Evolutionary conservation across 2,113 vertebrate species (phyloP).

Genomic region (Sarotherodon lohbergeri): DNA sequence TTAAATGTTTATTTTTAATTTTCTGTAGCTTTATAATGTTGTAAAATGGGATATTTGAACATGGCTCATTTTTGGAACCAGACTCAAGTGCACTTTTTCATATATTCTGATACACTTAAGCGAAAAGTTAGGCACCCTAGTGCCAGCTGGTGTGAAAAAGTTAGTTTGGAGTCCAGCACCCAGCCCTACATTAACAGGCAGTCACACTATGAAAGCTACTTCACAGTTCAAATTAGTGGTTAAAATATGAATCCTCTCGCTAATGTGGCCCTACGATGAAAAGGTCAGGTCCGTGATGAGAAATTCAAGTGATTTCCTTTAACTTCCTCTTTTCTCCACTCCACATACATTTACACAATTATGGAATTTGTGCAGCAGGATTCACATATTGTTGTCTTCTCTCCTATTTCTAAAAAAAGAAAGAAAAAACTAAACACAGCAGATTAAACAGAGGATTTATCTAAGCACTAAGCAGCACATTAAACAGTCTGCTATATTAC

Average conservation of each 20-base stretch:
- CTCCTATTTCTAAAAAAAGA: background rate
- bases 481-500: background rate
- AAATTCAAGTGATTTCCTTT: background rate
- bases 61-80: background rate
- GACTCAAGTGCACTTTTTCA: background rate
- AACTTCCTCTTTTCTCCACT: background rate
- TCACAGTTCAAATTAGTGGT: background rate
- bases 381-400: background rate
- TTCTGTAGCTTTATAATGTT: background rate
- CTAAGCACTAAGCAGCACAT: background rate
- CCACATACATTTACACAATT: background rate
- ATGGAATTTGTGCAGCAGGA: background rate
- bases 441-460: background rate
- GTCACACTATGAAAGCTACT: background rate
- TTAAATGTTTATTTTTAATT: background rate
- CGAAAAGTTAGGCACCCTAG: background rate
- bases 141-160: background rate
- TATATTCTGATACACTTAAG: background rate
- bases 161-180: background rate
- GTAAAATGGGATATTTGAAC: background rate
- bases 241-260: background rate
- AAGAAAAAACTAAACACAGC: background rate
- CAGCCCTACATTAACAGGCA: background rate
- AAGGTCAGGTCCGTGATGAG: background rate
- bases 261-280: background rate